Evolutionary conservation across 2,888 invertebrate genomes (phyloP).

Genomic region (Drosophila pegasa): DNA sequence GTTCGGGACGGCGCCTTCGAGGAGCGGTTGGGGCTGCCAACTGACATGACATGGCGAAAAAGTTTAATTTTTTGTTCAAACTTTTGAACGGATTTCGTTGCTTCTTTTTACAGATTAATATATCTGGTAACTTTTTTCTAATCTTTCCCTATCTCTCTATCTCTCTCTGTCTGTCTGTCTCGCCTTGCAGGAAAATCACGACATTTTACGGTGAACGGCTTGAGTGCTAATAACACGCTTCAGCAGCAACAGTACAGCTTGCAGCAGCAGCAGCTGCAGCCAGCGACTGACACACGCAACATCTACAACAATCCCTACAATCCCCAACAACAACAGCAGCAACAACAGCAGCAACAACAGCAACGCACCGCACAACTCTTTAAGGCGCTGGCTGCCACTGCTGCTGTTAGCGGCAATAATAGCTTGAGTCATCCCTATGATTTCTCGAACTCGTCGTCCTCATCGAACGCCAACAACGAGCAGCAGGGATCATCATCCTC

Average conservation of each 20-base stretch:
- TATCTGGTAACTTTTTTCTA: constrained; percentile 17
- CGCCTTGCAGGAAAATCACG: constrained; percentile 89
- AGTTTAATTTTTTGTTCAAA: constrained; percentile 49
- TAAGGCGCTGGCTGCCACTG: constrained; percentile 77
- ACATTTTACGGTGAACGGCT: constrained; percentile 88
- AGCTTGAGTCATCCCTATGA: constrained; percentile 80
- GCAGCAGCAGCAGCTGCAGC: constrained; percentile 81
- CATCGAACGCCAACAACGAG: constrained; percentile 74
- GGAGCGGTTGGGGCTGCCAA: constrained; percentile 25
- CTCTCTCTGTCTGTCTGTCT: neutral
- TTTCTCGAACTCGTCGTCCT: constrained; percentile 79
- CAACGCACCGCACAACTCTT: constrained; percentile 80
- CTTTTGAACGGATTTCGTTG: constrained; percentile 26
- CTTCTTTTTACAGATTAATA: constrained; percentile 14
- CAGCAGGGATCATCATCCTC: constrained; percentile 85
- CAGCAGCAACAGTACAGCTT: constrained; percentile 86
- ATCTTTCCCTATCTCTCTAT: neutral
- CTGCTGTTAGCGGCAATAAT: constrained; percentile 64
- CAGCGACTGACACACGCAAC: constrained; percentile 86
- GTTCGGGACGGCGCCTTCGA: neutral
- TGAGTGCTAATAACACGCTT: constrained; percentile 84
- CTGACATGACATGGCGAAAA: constrained; percentile 58
- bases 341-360: constrained; percentile 78
- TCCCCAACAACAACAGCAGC: constrained; percentile 82
- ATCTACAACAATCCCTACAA: constrained; percentile 86